Percentiles rank a stretch among this genome's conserved stretches.
Evolutionary conservation across 1,140 invertebrate species (phyloP).

Genomic region (Coptotermes formosanus): DNA sequence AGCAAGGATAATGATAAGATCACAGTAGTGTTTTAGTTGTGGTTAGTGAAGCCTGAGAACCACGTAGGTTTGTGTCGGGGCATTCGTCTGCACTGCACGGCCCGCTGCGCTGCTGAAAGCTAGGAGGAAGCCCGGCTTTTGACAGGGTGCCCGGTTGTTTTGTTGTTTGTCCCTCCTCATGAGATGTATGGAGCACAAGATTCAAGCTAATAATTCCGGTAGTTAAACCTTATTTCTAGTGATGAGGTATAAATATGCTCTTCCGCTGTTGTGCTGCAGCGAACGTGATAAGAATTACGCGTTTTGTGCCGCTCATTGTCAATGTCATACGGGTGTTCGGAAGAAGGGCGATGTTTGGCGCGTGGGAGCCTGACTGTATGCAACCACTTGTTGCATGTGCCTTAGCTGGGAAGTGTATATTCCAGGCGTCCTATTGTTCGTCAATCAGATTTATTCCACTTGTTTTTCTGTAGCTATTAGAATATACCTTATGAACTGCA

Average conservation of each 20-base stretch:
- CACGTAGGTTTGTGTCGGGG: too few relatives aligned
- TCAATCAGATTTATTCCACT: too few relatives aligned
- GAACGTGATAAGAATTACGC: background rate
- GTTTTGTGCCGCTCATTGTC: background rate
- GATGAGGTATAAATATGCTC: background rate
- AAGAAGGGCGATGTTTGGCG: background rate
- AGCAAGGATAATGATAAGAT: too few relatives aligned
- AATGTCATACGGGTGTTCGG: background rate
- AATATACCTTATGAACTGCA: too few relatives aligned
- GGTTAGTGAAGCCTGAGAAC: too few relatives aligned
- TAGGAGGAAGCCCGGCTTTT: background rate
- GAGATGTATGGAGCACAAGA: background rate
- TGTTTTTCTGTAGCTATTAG: too few relatives aligned
- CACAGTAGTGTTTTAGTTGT: too few relatives aligned
- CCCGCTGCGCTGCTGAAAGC: too few relatives aligned
- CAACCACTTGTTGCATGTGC: background rate
- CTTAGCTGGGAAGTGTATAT: background rate
- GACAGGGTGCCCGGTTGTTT: background rate
- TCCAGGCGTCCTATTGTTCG: too few relatives aligned
- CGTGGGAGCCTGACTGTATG: background rate
- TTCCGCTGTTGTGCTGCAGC: background rate
- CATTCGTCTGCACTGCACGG: too few relatives aligned
- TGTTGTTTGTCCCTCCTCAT: background rate
- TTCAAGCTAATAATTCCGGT: background rate
- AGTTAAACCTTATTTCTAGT: background rate